These are phyloP conservation scores for Heliothis subflexa DNA, from an alignment of 1,140 invertebrate genomes.

Conservation along the genomic window DNA sequence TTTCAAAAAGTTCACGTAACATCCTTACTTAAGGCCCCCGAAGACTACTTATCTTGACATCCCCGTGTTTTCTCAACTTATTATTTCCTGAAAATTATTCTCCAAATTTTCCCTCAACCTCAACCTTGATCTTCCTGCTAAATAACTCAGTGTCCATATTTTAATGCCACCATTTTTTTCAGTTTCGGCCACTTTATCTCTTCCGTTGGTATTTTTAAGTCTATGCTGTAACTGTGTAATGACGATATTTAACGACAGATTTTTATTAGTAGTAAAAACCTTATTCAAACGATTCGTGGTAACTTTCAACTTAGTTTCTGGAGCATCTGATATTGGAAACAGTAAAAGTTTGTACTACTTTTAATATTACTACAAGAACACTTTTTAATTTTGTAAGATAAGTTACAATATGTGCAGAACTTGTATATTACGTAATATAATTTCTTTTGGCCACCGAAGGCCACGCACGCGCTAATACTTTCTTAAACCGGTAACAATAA, in stretches of 20 bases:
- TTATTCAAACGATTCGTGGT: no score
- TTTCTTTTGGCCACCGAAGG: conserved; percentile 25
- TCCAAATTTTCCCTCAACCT: not conserved
- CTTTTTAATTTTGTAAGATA: not conserved
- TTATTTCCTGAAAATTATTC: conserved; percentile 19
- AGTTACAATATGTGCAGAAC: not conserved
- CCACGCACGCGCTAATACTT: conserved; percentile 28
- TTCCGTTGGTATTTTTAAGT: not conserved
- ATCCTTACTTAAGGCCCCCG: conserved; percentile 21
- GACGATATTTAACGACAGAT: not conserved
- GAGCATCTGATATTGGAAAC: no score
- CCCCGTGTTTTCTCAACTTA: conserved; percentile 22
- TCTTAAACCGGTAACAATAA: conserved; percentile 25
- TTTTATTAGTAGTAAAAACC: no score
- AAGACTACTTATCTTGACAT: conserved; percentile 33
- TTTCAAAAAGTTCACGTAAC: conserved; percentile 15
- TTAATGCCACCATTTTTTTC: no score
- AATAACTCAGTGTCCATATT: not conserved
- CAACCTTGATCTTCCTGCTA: not conserved
- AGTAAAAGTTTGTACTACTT: no score
- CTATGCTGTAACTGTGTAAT: not conserved
- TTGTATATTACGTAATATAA: conserved; percentile 1
- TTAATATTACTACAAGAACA: no score
- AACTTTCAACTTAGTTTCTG: no score
- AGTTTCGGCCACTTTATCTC: not conserved